A percentile compares a stretch with the other conserved stretches of the same genome.
Conservation (phyloP, 1,140 invertebrate species). For the Wasmannia auropunctata region DNA sequence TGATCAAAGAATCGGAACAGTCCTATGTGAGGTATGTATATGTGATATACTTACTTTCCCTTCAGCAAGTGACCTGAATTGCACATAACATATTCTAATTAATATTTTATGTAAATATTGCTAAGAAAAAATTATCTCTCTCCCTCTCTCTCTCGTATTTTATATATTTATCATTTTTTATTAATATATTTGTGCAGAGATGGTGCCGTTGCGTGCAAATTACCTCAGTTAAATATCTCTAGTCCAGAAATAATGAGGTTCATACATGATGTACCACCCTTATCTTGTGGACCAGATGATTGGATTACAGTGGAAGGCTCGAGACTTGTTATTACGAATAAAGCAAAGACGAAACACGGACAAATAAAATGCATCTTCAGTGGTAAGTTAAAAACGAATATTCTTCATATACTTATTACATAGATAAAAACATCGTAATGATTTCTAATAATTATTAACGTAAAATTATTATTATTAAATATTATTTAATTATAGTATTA, state of each 20-base stretch:
- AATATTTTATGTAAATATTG: not conserved
- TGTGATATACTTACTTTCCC: not conserved
- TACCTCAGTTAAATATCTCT: slow-evolving; percentile 88
- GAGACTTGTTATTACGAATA: slow-evolving; percentile 85
- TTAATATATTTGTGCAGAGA: slow-evolving; percentile 65
- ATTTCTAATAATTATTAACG: not conserved
- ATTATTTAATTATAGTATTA: slow-evolving; percentile 19
- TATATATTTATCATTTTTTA: slow-evolving; percentile 27
- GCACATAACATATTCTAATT: not conserved
- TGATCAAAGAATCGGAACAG: slow-evolving; percentile 76
- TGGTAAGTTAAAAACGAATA: slow-evolving; percentile 73
- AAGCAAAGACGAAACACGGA: slow-evolving; percentile 84
- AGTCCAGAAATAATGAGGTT: slow-evolving; percentile 90
- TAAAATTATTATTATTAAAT: not conserved
- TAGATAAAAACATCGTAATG: not conserved
- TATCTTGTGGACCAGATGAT: slow-evolving; percentile 87
- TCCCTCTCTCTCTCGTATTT: too few species aligned
- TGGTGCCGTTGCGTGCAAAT: slow-evolving; percentile 86
- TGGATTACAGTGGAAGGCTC: slow-evolving; percentile 84
- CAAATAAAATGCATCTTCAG: slow-evolving; percentile 86
- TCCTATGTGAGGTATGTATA: slow-evolving; percentile 65
- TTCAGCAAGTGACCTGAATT: not conserved
- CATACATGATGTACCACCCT: slow-evolving; percentile 86
- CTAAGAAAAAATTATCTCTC: not conserved
- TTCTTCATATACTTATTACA: not conserved